Conservation (phyloP, 2,797 vertebrate genomes). For the Muscicapa striata region DNA sequence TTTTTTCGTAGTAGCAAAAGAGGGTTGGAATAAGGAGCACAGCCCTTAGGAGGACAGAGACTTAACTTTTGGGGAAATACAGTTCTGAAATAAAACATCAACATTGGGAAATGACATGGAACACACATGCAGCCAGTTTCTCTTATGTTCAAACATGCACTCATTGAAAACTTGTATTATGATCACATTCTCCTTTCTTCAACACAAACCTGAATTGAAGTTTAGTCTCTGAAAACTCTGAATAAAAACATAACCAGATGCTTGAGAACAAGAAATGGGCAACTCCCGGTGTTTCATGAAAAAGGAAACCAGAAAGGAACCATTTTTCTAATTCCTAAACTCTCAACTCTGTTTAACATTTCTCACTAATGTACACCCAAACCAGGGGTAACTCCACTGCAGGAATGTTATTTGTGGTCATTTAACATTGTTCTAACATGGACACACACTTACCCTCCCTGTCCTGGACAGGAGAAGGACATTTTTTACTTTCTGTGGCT, state of each 20-base stretch:
- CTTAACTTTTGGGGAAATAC: background rate
- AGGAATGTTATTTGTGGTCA: background rate
- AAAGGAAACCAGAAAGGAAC: background rate
- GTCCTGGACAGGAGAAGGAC: background rate
- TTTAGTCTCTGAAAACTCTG: background rate
- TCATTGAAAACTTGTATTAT: background rate
- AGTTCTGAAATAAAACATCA: background rate
- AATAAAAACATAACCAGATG: background rate
- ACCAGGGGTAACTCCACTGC: background rate
- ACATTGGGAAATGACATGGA: accelerated
- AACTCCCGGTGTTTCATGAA: background rate
- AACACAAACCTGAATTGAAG: background rate
- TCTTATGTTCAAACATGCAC: background rate
- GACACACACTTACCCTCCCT: accelerated
- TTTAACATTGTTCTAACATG: background rate
- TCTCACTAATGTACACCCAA: background rate
- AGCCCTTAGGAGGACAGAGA: background rate
- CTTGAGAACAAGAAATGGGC: background rate
- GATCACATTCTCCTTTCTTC: background rate
- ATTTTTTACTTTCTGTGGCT: background rate
- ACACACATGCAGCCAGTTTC: background rate
- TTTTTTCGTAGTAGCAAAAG: background rate
- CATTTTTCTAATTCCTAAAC: background rate
- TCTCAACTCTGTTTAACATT: too few relatives aligned
- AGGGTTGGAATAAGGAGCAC: background rate